Base-by-base conservation (phyloP, 2,888 invertebrate genomes). In the Sesamia inferens region DNA sequence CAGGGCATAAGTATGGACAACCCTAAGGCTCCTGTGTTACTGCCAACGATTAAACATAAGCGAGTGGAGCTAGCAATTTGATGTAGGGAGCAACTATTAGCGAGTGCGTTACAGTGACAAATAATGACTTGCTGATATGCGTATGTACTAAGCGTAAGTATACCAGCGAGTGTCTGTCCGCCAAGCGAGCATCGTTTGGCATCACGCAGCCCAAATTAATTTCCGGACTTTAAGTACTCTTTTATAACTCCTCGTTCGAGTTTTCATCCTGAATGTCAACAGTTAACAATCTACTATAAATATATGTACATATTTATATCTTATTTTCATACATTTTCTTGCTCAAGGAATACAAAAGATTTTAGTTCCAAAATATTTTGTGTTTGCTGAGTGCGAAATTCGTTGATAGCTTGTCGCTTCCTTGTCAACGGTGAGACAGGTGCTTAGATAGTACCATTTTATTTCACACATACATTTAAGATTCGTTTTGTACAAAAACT, bases 1-100 rank as follows among this genome's bases (percentile, higher is more conserved):
- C 8, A 55, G 58, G 59, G n/a, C 14, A 64, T 71, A 31, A 66
- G 39, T 67, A 63, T 67, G 57, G 61, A 77, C 61, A 73, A 68
- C 22, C 55, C 14, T 67, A 39, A 62, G 24, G 51, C 31, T 24
- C 6, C 13, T 19, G 64, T 11, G 3, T 13, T 24, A 64, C n/a
- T 0, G 14, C 31, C 19, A 0, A 48, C 13, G 19, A 31, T 5
- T 13, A 64, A 39, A 14, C 16, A 65, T 10, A 16, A n/a, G n/a
- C 14, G 24, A 63, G 19, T 14, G 31, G 7, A 47, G 22, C 16
- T 19, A 19, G 13, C 11, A 47, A 19, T 13, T 19, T 24, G 11
- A n/a, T 7, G 22, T 19, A 5, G 47, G 11, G 47, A 47, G 44
- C 4, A 19, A 64, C 7, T 7, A 24, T 7, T 47, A 19, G 2